These are phyloP conservation scores for Toxonevra muliebris DNA, from an alignment of 2,888 invertebrate genomes.

Conservation along the genomic window DNA sequence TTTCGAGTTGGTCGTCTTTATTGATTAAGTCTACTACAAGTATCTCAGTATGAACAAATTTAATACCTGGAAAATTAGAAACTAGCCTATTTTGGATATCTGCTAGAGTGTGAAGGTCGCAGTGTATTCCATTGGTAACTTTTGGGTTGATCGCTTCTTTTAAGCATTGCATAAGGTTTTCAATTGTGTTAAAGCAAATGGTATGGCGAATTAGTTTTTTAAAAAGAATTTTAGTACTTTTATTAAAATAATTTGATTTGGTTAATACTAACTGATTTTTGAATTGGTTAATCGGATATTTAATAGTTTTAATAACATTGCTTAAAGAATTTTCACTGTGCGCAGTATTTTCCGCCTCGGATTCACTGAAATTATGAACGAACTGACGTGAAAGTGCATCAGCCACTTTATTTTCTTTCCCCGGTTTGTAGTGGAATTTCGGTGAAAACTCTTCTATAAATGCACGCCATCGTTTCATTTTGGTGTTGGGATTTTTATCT, in stretches of 20 bases:
- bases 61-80: conserved; percentile 29
- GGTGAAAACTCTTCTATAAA: conserved; percentile 38
- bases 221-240: conserved; percentile 26
- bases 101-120: conserved; percentile 13
- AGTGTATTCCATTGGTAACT: conserved; percentile 11
- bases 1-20: conserved; percentile 34
- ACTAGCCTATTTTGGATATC: conserved; percentile 21
- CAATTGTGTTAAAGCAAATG: conserved; percentile 17
- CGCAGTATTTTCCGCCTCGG: conserved; percentile 4
- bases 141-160: conserved; percentile 24
- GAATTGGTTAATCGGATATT: conserved; percentile 30
- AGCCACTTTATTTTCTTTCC: conserved; percentile 36
- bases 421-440: conserved; percentile 34
- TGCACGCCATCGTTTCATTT: conserved; percentile 34
- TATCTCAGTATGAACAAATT: conserved; percentile 28
- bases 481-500: no score
- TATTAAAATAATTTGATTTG: conserved; percentile 7
- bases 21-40: conserved; percentile 34
- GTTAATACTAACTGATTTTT: conserved; percentile 33
- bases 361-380: conserved; percentile 23
- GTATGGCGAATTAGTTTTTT: conserved; percentile 17
- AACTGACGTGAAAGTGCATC: conserved; percentile 38
- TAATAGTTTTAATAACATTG: conserved; percentile 26
- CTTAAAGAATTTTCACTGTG: conserved; percentile 31
- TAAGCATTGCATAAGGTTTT: conserved; percentile 21